Base-by-base conservation (phyloP, 2,888 invertebrate genomes). In the Orchesella flavescens region DNA sequence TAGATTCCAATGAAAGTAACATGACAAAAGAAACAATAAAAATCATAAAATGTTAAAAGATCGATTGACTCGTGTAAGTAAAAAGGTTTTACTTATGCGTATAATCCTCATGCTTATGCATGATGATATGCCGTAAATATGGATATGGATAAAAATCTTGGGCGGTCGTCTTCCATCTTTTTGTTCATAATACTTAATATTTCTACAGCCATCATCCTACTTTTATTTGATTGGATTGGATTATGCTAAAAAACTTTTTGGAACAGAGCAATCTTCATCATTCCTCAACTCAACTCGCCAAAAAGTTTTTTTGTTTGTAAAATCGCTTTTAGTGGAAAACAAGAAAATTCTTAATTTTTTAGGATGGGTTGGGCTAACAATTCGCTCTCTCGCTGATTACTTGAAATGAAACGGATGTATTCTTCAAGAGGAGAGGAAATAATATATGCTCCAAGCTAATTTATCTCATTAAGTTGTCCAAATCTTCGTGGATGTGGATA, bases 381-480 rank as follows among this genome's bases (percentile, higher is more conserved):
- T 34, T 34, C 5, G 10, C 19, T 59, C 21, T 19, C 10, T 17
- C 17, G 5, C 19, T 65, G 44, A 65, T 65, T 65, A 65, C 34
- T 24, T 21, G 17, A 59, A 59, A 59, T 63, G 63, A 63, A 63
- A 63, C 65, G 65, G 65, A 65, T 44, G 44, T 65, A 43, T 65
- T 21, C 24, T 24, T 65, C 17, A 44, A 65, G 65, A 19, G 10
- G 57, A 57, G 57, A 63, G 34, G 63, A 63, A 63, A 63, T 63
- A 63, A 63, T 63, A 44, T 34, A 65, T 65, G 65, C 71, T 76
- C 43, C 57, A 53, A 75, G 75, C 76, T 76, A 76, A 76, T 76
- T 76, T 57, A 76, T 66, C 76, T 76, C 76, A 76, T 76, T 76
- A 76, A 76, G 68, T 55, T 76, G 76, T 76, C 69, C 21, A 23